A percentile compares a stretch with the other conserved stretches of the same genome.
Conservation (phyloP, 1,140 invertebrate genomes). For the Drosophila funebris region DNA sequence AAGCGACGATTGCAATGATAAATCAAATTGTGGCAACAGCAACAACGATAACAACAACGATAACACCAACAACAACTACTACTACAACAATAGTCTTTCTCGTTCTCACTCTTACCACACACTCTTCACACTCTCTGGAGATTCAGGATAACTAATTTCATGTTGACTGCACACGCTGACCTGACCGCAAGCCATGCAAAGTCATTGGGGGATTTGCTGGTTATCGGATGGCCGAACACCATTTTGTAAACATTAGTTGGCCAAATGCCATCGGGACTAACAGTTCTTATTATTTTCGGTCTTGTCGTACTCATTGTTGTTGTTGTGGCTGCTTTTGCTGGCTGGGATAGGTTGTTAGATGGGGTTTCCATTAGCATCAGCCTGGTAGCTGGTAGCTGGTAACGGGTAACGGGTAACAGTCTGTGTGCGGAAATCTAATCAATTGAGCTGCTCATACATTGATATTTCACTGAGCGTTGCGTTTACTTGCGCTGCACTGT, state of each 20-base stretch:
- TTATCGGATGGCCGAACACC: slow-evolving; percentile 74
- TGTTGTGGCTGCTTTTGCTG: background rate
- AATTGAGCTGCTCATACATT: background rate
- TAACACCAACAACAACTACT: no score
- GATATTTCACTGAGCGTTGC: background rate
- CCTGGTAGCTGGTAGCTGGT: no score
- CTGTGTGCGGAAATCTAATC: background rate
- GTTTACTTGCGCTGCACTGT: background rate
- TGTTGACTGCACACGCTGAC: slow-evolving; percentile 64
- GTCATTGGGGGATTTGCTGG: slow-evolving; percentile 69
- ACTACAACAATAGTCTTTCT: background rate
- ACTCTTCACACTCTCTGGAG: background rate
- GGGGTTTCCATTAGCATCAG: background rate
- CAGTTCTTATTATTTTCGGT: background rate
- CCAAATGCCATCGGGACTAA: slow-evolving; percentile 11
- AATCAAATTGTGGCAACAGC: slow-evolving; percentile 42
- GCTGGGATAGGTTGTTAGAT: background rate
- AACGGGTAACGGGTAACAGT: background rate
- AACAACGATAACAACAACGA: background rate
- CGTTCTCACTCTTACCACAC: background rate
- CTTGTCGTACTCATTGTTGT: background rate
- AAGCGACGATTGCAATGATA: slow-evolving; percentile 46
- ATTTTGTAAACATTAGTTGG: slow-evolving; percentile 74
- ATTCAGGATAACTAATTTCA: slow-evolving; percentile 72
- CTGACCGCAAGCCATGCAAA: slow-evolving; percentile 58